These are phyloP conservation scores for Coccyzus lansbergi DNA, from an alignment of 2,797 vertebrate species.

Conservation along the genomic window DNA sequence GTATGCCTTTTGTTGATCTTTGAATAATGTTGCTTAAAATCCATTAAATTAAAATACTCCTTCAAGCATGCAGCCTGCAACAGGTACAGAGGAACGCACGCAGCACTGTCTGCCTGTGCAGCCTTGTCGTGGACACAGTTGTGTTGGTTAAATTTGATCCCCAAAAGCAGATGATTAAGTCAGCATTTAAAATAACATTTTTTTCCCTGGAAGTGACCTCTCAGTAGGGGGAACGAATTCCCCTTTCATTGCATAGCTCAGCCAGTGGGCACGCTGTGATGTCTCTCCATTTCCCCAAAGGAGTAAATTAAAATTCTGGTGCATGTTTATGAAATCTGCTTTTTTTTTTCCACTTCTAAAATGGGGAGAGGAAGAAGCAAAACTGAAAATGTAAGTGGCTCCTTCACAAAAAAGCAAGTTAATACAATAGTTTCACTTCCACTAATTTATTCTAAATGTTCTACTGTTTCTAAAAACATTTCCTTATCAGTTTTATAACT, in stretches of 20 bases:
- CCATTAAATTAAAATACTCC: slow-evolving; percentile 81
- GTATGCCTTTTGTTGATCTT: slow-evolving; percentile 80
- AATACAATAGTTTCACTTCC: not conserved
- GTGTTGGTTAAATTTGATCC: rapidly evolving
- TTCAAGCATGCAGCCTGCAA: slow-evolving; percentile 46
- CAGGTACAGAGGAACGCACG: slow-evolving; percentile 39
- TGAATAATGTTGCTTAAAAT: slow-evolving; percentile 87
- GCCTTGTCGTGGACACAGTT: slow-evolving; percentile 9
- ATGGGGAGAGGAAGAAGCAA: not conserved
- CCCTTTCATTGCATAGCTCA: not conserved
- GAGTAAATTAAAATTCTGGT: not conserved
- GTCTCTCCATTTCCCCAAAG: not conserved
- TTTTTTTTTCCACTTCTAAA: not conserved
- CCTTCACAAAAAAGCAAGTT: not conserved
- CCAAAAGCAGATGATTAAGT: not conserved
- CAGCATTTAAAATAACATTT: not conserved
- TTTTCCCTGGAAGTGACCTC: not conserved
- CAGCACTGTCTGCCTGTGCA: not conserved
- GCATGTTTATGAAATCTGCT: not conserved
- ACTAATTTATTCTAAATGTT: not conserved
- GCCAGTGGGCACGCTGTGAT: not conserved
- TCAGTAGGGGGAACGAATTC: not conserved
- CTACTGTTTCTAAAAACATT: not conserved
- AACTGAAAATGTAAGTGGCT: not conserved
- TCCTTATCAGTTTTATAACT: not conserved